Evolutionary conservation across 2,888 invertebrate species (phyloP).

Genomic region (Laothoe populi): DNA sequence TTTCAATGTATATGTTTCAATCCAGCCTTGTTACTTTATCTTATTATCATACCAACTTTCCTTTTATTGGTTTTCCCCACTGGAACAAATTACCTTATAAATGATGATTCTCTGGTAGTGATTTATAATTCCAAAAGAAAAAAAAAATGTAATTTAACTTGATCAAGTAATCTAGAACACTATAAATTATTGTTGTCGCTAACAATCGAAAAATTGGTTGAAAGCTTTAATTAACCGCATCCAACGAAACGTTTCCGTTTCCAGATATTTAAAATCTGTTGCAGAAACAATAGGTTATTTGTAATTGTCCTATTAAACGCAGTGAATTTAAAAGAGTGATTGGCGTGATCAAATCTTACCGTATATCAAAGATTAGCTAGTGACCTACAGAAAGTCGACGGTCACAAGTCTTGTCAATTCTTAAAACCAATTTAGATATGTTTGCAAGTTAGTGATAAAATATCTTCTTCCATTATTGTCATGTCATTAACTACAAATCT

Average conservation of each 20-base stretch:
- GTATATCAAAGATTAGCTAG: slow-evolving; percentile 4
- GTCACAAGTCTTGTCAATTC: not conserved
- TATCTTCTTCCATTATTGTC: not conserved
- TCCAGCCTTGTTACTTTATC: slow-evolving; percentile 32
- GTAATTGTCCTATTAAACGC: slow-evolving; percentile 50
- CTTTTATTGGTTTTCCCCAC: slow-evolving; percentile 5
- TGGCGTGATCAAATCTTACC: slow-evolving; percentile 11
- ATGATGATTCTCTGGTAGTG: not conserved
- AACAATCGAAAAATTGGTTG: not conserved
- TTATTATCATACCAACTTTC: not conserved
- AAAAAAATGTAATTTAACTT: not conserved
- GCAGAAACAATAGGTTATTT: slow-evolving; percentile 55
- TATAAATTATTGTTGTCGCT: slow-evolving; percentile 15
- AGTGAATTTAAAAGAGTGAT: slow-evolving; percentile 37
- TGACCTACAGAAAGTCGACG: slow-evolving; percentile 6
- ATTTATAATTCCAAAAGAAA: not conserved
- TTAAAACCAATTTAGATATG: not conserved
- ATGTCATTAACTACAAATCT: not conserved
- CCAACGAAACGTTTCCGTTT: slow-evolving; percentile 59
- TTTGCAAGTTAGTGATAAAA: not conserved
- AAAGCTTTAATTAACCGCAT: slow-evolving; percentile 37
- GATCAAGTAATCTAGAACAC: slow-evolving; percentile 10
- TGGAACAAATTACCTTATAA: slow-evolving; percentile 6
- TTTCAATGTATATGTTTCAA: slow-evolving; percentile 29
- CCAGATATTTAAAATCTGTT: slow-evolving; percentile 54